Base-by-base conservation (phyloP, 2,888 invertebrate species). In the Strigamia crassipes region DNA sequence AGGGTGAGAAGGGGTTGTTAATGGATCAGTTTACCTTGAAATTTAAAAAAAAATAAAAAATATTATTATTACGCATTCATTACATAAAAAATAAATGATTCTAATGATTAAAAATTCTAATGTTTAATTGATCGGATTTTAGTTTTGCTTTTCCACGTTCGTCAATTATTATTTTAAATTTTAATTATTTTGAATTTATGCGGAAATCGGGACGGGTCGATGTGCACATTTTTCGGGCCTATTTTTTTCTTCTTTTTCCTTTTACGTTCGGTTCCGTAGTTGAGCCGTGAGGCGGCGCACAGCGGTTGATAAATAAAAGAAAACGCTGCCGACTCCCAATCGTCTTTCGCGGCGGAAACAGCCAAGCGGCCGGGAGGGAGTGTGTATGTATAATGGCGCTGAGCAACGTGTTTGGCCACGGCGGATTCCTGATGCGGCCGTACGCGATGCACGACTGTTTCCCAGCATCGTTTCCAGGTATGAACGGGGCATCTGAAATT, bases 221-320 rank as follows among this genome's bases (percentile, higher is more conserved):
- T 73, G 73, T 27, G 10, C 13, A 23, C 5, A 18, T 18, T 56
- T 18, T 56, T 56, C 18, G 38, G 38, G 21, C 21, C n/a, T 51
- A 15, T 51, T n/a, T n/a, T 56, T 56, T 21, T 46, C 13, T 13
- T 13, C 9, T 3, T 18, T 18, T 21, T 18, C n/a, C 21, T 56
- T 21, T 15, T 31, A 10, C 73, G 73, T 23, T 73, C 73, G 73
- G 23, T 23, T 73, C 31, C 15, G 31, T 73, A 73, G 73, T 56
- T 73, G 73, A 73, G 73, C 73, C 73, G 73, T 73, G 73, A 73
- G 73, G 73, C 73, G 73, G 73, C 73, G 73, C 73, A 73, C 31
- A 73, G 31, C 73, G 73, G 73, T 73, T 73, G 73, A 73, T 73
- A 73, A 73, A 73, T 73, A 73, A 73, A 73, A 73, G 73, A 73